Evolutionary conservation across 2,888 invertebrate genomes (phyloP), one percentile per base, ranked within the genome.

Genomic region (Laothoe populi): DNA sequence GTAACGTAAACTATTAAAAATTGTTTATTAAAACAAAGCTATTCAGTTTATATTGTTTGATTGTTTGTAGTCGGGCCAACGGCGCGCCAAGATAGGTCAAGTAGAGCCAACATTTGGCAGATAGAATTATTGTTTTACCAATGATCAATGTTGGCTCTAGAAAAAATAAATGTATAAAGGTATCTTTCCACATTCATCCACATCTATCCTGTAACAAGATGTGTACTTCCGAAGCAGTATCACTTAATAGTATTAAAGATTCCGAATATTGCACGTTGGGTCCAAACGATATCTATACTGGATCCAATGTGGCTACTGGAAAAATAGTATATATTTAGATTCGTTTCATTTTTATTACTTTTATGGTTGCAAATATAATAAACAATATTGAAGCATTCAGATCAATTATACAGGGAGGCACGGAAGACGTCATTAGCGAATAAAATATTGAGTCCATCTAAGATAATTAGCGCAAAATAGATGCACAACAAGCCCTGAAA

Each of bases 1-100:
- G 53, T 53, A 53, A 53, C 53, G 35, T 53, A 53, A 53, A 53
- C 53, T 53, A 53, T 53, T 53, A 53, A 53, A 53, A 53, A 53
- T 53, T 53, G 53, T 53, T 53, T 53, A 53, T 35, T 31, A 53
- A 53, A 53, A 53, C 53, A 53, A 53, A 53, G 53, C 53, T 53
- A 53, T 53, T 53, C 35, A 19, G 53, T 31, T 35, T 53, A 53
- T 53, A 53, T 31, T 35, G 53, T 53, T 53, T 53, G 53, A 53
- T 53, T 53, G 49, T 49, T 49, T 49, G 53, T 35, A 53, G 53
- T 19, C 19, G 4, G 53, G 31, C 53, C 53, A 31, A 26, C 49
- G 35, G 35, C 38, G 13, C 7, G 53, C 53, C 24, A 53, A 53
- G 11, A 35, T 53, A 53, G 53, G 53, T 53, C 53, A 53, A 53